Conservation (phyloP, 1,140 invertebrate species). For the Saccostrea glomerata region DNA sequence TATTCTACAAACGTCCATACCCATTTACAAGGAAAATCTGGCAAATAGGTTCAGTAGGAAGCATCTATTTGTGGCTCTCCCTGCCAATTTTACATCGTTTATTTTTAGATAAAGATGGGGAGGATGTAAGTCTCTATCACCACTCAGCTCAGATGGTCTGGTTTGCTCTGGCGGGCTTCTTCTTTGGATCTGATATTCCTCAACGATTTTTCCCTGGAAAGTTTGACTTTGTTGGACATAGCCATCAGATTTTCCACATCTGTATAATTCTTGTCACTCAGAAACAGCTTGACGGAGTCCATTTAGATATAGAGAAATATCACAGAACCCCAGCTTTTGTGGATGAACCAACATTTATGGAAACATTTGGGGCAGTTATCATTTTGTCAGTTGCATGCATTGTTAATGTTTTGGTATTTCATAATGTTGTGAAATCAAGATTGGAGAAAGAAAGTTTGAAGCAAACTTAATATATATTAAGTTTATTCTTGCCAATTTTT, state of each 20-base stretch:
- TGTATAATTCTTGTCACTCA: slow-evolving; percentile 75
- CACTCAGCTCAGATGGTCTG: slow-evolving; percentile 75
- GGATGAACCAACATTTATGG: slow-evolving; percentile 66
- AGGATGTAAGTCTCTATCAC: slow-evolving; percentile 69
- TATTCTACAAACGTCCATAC: slow-evolving; percentile 73
- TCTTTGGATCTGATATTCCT: slow-evolving; percentile 77
- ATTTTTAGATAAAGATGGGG: slow-evolving; percentile 54
- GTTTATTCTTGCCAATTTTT: neutral
- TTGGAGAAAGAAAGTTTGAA: slow-evolving; percentile 22
- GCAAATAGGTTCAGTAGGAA: slow-evolving; percentile 73
- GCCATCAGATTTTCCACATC: slow-evolving; percentile 78
- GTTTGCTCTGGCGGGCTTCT: slow-evolving; percentile 74
- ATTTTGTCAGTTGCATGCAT: slow-evolving; percentile 61
- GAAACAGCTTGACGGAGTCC: slow-evolving; percentile 74
- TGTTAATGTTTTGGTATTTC: slow-evolving; percentile 62
- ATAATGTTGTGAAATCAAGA: slow-evolving; percentile 54
- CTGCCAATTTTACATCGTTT: slow-evolving; percentile 73
- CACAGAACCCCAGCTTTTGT: slow-evolving; percentile 49
- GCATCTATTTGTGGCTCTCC: slow-evolving; percentile 75
- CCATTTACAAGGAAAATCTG: slow-evolving; percentile 75
- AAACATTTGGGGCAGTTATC: slow-evolving; percentile 70
- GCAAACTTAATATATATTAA: neutral
- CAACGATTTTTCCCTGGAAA: slow-evolving; percentile 76
- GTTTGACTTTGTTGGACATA: slow-evolving; percentile 77
- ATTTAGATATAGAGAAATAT: slow-evolving; percentile 64